Evolutionary conservation across 2,888 invertebrate species (phyloP).

Genomic region (Harpalus rubripes): DNA sequence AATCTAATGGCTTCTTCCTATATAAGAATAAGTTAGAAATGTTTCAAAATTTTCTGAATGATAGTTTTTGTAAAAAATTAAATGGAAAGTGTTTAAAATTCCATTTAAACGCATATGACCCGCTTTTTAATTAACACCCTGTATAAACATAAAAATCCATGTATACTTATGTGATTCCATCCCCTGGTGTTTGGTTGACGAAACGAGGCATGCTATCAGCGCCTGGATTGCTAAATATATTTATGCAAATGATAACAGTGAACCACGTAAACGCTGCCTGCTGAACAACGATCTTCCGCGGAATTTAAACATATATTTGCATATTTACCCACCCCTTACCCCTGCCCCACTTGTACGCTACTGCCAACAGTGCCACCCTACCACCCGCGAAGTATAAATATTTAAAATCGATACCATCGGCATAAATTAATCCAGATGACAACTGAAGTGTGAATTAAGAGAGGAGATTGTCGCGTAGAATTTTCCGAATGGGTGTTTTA

Average conservation of each 20-base stretch:
- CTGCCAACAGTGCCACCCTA: background rate
- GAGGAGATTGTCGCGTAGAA: background rate
- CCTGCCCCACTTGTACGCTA: background rate
- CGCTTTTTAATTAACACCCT: no score
- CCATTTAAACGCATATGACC: no score
- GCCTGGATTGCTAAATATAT: slow-evolving; percentile 61
- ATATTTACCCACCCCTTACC: slow-evolving; percentile 48
- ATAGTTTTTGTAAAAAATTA: no score
- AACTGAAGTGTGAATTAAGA: slow-evolving; percentile 3
- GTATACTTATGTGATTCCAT: no score
- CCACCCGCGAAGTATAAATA: slow-evolving; percentile 34
- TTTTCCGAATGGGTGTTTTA: background rate
- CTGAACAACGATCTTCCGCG: slow-evolving; percentile 57
- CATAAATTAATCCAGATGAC: slow-evolving; percentile 45
- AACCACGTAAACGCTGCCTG: slow-evolving; percentile 54
- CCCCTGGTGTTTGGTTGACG: background rate
- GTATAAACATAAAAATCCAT: no score
- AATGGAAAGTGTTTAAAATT: no score
- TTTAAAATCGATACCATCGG: slow-evolving; percentile 57
- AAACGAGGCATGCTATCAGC: slow-evolving; percentile 39
- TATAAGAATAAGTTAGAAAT: no score
- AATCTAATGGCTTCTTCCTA: no score
- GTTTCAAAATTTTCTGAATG: no score
- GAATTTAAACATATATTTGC: slow-evolving; percentile 64
- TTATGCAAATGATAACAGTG: slow-evolving; percentile 58